These are phyloP conservation scores for Portunus trituberculatus DNA, from an alignment of 1,140 invertebrate species.

Conservation along the genomic window DNA sequence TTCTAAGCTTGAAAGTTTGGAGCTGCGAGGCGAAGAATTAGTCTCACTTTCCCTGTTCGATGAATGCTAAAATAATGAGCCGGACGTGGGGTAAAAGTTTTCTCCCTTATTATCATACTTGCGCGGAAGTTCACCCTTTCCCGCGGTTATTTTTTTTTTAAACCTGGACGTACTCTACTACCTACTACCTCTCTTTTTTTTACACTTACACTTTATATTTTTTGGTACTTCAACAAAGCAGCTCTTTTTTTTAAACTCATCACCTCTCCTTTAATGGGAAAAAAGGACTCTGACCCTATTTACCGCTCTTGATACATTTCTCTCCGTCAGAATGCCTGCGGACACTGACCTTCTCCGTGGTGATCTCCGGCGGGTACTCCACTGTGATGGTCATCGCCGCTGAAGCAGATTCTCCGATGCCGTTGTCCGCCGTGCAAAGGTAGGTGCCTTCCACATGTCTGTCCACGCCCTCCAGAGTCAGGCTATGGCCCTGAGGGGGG, in stretches of 20 bases:
- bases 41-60: background rate
- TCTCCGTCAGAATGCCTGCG: background rate
- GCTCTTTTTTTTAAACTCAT: background rate
- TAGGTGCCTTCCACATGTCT: conserved; percentile 85
- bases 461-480: conserved; percentile 85
- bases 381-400: conserved; percentile 58
- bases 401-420: conserved; percentile 81
- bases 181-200: background rate
- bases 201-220: background rate
- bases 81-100: background rate
- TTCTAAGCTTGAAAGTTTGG: background rate
- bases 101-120: background rate
- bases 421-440: conserved; percentile 84
- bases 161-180: background rate
- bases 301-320: background rate
- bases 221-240: background rate
- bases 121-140: background rate
- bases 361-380: conserved; percentile 51
- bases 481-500: conserved; percentile 81
- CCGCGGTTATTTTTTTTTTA: background rate
- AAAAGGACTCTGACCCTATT: background rate
- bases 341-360: conserved; percentile 42
- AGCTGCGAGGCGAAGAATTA: background rate
- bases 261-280: background rate
- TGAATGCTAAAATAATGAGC: background rate